Evolutionary conservation across 2,888 invertebrate genomes (phyloP).

Genomic region (Scelioninae gen. 1): DNA sequence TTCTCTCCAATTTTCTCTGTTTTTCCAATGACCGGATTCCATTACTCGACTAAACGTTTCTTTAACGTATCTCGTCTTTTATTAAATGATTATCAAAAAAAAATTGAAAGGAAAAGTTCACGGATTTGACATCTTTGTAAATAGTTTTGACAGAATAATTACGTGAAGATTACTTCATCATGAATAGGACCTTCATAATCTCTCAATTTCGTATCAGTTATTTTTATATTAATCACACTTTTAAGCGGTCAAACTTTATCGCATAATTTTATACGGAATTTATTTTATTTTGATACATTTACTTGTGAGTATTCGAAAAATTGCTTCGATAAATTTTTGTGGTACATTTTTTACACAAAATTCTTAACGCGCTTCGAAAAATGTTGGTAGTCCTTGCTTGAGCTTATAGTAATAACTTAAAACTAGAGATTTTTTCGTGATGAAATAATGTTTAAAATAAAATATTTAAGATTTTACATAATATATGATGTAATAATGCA

Average conservation of each 20-base stretch:
- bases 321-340: too few relatives aligned
- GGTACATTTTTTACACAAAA: too few relatives aligned
- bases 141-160: constrained; percentile 32
- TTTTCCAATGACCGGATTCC: constrained; percentile 47
- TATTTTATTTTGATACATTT: too few relatives aligned
- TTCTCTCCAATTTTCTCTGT: constrained; percentile 46
- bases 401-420: too few relatives aligned
- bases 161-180: constrained; percentile 7
- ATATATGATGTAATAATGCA: too few relatives aligned
- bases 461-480: too few relatives aligned
- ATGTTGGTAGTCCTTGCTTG: too few relatives aligned
- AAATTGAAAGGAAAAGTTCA: constrained; percentile 11
- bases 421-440: too few relatives aligned
- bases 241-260: not conserved
- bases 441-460: too few relatives aligned
- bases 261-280: too few relatives aligned
- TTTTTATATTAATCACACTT: constrained; percentile 24
- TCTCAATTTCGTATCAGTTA: constrained; percentile 27
- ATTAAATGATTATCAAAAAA: constrained; percentile 20
- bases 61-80: constrained; percentile 22
- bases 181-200: not conserved
- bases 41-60: constrained; percentile 33
- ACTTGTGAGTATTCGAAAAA: too few relatives aligned
- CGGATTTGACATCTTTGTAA: constrained; percentile 22
- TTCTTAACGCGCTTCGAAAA: too few relatives aligned